phyloP scores from a whole-genome alignment of 2,113 vertebrate species.

The Myrmecophaga tridactyla region DNA sequence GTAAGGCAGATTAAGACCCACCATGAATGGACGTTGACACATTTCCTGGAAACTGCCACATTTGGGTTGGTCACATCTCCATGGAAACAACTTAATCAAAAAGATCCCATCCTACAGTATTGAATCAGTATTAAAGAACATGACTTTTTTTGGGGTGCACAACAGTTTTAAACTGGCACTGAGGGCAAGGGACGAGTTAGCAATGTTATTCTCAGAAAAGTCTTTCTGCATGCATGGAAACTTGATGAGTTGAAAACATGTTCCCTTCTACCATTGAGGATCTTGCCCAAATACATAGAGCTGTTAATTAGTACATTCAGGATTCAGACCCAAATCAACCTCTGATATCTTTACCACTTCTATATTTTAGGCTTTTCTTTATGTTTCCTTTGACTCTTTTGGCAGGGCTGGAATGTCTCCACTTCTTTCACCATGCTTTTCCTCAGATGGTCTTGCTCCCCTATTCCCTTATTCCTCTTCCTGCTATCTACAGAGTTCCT shows the following conservation, averaged over 20 bases:
- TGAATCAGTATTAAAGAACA: no score
- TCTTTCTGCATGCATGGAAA: background rate
- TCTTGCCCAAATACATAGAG: background rate
- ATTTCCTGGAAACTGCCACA: no score
- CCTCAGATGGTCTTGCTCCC: background rate
- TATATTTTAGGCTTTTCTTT: background rate
- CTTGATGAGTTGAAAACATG: background rate
- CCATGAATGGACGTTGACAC: no score
- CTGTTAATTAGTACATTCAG: background rate
- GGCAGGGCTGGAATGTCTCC: background rate
- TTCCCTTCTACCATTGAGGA: background rate
- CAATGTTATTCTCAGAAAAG: background rate
- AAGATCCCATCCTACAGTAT: no score
- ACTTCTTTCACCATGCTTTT: background rate
- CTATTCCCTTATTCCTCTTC: background rate
- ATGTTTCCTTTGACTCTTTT: background rate
- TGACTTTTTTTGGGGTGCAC: no score
- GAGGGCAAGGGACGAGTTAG: background rate
- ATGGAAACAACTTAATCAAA: no score
- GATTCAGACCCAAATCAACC: background rate
- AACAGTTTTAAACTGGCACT: no score
- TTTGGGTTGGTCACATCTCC: no score
- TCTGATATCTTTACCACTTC: background rate
- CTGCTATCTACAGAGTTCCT: background rate
- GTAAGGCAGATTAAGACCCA: no score